phyloP scores from a whole-genome alignment of 2,113 vertebrate genomes.

The Grus americana region DNA sequence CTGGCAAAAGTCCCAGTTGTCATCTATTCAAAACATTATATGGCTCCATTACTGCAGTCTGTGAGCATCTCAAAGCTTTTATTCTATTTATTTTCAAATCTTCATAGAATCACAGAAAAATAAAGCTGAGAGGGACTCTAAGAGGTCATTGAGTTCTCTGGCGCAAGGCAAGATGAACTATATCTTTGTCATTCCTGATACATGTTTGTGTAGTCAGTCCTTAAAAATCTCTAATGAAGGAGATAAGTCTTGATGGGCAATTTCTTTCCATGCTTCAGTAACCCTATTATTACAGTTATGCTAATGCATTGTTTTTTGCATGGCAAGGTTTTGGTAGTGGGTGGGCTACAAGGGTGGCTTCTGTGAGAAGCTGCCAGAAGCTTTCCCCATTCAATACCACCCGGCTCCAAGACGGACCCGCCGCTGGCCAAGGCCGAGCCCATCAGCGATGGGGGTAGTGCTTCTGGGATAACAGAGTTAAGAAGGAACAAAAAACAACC shows the following conservation, averaged over 20 bases:
- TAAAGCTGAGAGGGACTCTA: slow-evolving; percentile 7
- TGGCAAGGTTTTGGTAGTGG: too few relatives aligned
- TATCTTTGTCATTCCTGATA: neutral
- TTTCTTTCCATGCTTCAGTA: neutral
- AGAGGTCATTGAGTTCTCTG: slow-evolving; percentile 15
- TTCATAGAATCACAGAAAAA: slow-evolving; percentile 3
- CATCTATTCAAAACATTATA: slow-evolving; percentile 28
- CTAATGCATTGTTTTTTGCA: neutral
- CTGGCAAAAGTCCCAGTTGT: slow-evolving; percentile 51
- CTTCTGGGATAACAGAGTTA: too few relatives aligned
- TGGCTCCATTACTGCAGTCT: neutral
- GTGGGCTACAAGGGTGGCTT: too few relatives aligned
- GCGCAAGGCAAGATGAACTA: neutral
- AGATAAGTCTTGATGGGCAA: neutral
- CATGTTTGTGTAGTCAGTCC: neutral
- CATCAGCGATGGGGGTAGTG: too few relatives aligned
- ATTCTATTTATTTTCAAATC: slow-evolving; percentile 54
- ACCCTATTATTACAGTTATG: neutral
- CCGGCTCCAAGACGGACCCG: too few relatives aligned
- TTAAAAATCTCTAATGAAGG: neutral
- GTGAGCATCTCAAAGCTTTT: neutral
- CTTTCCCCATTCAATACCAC: too few relatives aligned
- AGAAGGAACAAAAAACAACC: too few relatives aligned
- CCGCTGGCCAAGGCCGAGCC: too few relatives aligned
- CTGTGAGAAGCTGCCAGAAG: too few relatives aligned